Base-by-base conservation (phyloP, 1,140 invertebrate genomes). In the Drosophila nannoptera region DNA sequence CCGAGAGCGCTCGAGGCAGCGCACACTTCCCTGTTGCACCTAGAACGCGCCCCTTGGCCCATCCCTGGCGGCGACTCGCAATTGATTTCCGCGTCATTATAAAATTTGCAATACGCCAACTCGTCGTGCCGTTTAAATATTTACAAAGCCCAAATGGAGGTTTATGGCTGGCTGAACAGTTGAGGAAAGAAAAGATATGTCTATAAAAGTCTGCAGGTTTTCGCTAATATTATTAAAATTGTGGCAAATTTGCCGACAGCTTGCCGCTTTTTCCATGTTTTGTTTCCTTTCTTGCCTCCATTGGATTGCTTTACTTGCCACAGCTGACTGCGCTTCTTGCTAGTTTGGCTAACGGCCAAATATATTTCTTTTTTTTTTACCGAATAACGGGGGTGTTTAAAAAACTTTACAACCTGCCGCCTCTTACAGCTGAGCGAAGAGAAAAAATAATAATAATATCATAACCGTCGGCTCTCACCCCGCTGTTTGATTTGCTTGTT, bases 1-100 rank as follows among this genome's bases (percentile, higher is more conserved):
- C 32, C 53, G 40, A 56, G 60, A 74, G 48, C 14, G 46, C 8
- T 49, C 63, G 16, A 38, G 45, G 42, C 50, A 52, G 14, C 61
- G 72, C 63, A 72, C 59, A 80, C 53, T 54, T 56, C 29, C 65
- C 42, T 12, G 14, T 42, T 56, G 31, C 40, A 56, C 29, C 11
- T 33, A 56, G 31, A 56, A 31, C n/a, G 7, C 8, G 8, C 32
- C 45, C 14, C 8, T 38, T 6, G 11, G 33, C 29, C 8, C 38
- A 14, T 16, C 56, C 12, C n/a, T 36, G 9, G 9, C 3, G 14
- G 6, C 11, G 7, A 5, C 56, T 64, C 58, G 73, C 53, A 64
- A 84, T 65, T 80, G 75, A 80, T 83, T 83, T 83, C 78, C 78
- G 78, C 76, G 70, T 84, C 67, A 52, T 66, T 70, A 62, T 70